Evolutionary conservation across 2,888 invertebrate species (phyloP).

Genomic region (Lacanobia wlatinum): DNA sequence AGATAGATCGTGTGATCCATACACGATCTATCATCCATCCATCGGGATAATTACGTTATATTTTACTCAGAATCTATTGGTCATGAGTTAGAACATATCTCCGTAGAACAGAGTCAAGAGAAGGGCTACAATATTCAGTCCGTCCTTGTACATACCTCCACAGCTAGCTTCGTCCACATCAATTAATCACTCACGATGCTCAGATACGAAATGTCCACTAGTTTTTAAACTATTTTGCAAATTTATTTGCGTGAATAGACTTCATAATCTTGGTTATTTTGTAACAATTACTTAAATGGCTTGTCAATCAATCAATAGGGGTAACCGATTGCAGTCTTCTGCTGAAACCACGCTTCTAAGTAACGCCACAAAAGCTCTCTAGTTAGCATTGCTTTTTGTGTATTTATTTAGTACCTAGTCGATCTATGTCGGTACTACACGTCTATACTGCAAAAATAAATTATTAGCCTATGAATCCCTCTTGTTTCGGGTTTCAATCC

Average conservation of each 20-base stretch:
- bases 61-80: neutral
- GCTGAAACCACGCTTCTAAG: neutral
- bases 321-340: slow-evolving; percentile 3
- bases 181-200: slow-evolving; percentile 43
- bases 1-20: too few species aligned
- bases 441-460: neutral
- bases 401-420: neutral
- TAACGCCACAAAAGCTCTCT: neutral
- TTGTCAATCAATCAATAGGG: slow-evolving; percentile 38
- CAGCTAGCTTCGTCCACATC: slow-evolving; percentile 35
- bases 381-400: neutral
- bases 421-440: neutral
- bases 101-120: slow-evolving; percentile 24
- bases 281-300: slow-evolving; percentile 15
- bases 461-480: neutral
- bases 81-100: slow-evolving; percentile 28
- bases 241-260: slow-evolving; percentile 30
- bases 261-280: slow-evolving; percentile 9
- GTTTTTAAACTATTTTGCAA: slow-evolving; percentile 42
- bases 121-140: slow-evolving; percentile 46
- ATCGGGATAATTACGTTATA: neutral
- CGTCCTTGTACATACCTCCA: slow-evolving; percentile 51
- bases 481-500: neutral
- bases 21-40: neutral
- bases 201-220: slow-evolving; percentile 14